Base-by-base conservation (phyloP, 2,888 invertebrate species). In the Chironomus riparius region DNA sequence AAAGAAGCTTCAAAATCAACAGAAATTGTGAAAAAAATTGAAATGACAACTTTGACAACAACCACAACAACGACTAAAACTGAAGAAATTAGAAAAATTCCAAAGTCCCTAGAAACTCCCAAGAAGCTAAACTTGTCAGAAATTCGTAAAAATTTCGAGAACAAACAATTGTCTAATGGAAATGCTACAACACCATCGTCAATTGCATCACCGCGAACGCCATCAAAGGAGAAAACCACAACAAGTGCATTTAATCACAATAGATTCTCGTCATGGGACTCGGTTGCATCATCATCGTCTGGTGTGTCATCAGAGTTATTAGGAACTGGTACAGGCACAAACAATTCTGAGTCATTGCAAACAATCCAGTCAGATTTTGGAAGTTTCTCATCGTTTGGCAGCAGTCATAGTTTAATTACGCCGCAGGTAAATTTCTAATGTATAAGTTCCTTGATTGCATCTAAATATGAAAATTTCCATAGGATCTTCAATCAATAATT, bases 401-500 rank as follows among this genome's bases (percentile, higher is more conserved):
- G 84, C 79, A 83, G 84, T 80, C 84, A 84, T 79, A 84, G 84
- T 70, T 78, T 84, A 80, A 84, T 84, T 70, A 84, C 84, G 76
- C 83, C 84, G 56, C 84, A 84, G 80, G 76, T 72, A 3, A 21
- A 21, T 24, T 65, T n/a, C 6, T 3, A 68, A 1, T n/a, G 1
- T n/a, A 48, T 15, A 10, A 15, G 50, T 15, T 50, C 50, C 15
- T 50, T 50, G 1, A 50, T 2, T 15, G 10, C 1, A 3, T 50
- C 7, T 13, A 50, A 38, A 38, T 70, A 4, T 47, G n/a, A 4
- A 21, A 22, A 62, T 62, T 73, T 68, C 38, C 78, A 12, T 78
- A 86, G 84, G 90, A 90, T 81, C 82, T 90, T 76, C 88, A 89
- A 77, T 87, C 87, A 80, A 84, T 90, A 77, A 88, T 90, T 72